phyloP scores from a whole-genome alignment of 2,113 vertebrate species.

The Platichthys stellatus region DNA sequence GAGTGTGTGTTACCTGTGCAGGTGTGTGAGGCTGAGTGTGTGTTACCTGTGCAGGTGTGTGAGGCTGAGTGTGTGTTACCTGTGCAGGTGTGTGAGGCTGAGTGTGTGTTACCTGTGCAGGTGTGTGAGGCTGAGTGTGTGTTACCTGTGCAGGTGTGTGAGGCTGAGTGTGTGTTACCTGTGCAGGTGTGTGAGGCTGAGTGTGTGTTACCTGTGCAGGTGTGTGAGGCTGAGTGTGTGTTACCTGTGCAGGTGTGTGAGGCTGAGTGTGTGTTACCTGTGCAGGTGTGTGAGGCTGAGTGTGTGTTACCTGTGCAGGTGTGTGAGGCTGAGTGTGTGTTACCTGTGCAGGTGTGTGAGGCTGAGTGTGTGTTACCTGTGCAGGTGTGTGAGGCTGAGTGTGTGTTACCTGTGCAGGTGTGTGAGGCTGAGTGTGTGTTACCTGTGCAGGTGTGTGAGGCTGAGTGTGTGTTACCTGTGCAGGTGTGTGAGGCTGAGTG shows the following conservation, averaged over 20 bases:
- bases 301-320: slow-evolving; percentile 79
- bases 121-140: not conserved
- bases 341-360: too few relatives aligned
- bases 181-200: slow-evolving; percentile 82
- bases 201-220: too few relatives aligned
- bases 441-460: slow-evolving; percentile 82
- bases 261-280: not conserved
- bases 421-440: not conserved
- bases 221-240: too few relatives aligned
- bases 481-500: too few relatives aligned
- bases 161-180: not conserved
- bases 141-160: too few relatives aligned
- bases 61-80: too few relatives aligned
- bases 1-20: not conserved
- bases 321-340: slow-evolving; percentile 49
- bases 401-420: not conserved
- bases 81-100: too few relatives aligned
- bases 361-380: too few relatives aligned
- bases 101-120: too few relatives aligned
- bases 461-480: too few relatives aligned
- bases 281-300: too few relatives aligned
- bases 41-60: slow-evolving; percentile 82
- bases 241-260: not conserved
- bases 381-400: not conserved
- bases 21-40: too few relatives aligned